Evolutionary conservation across 2,797 vertebrate species (phyloP).

Genomic region (Argentina silus): DNA sequence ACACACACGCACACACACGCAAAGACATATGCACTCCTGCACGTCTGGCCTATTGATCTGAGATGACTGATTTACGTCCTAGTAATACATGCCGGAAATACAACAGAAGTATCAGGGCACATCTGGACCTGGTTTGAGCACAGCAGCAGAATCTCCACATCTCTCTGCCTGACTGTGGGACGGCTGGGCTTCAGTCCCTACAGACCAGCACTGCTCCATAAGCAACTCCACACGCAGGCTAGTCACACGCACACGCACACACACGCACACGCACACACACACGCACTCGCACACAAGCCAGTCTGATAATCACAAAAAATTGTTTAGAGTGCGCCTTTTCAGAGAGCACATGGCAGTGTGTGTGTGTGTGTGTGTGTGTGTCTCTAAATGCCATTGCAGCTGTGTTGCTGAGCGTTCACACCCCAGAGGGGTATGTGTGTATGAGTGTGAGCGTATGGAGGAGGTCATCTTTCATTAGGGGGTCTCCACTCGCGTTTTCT

Average conservation of each 20-base stretch:
- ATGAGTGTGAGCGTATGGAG: neutral
- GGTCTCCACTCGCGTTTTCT: neutral
- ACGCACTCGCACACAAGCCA: neutral
- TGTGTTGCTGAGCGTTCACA: neutral
- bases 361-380: constrained; percentile 3
- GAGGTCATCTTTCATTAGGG: neutral
- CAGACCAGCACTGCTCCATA: no score
- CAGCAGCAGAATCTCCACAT: no score
- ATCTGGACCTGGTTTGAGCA: no score
- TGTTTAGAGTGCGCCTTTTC: neutral
- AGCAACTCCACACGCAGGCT: neutral
- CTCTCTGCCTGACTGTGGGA: no score
- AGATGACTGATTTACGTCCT: no score
- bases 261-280: neutral
- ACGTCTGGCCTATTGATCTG: no score
- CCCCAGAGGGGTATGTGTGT: neutral
- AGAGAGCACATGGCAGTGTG: neutral
- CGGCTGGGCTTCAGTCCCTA: no score
- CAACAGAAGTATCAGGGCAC: no score
- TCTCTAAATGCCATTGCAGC: neutral
- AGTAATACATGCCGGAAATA: no score
- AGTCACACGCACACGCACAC: neutral
- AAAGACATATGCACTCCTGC: constrained; percentile 11
- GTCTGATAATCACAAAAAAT: neutral
- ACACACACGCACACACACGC: constrained; percentile 21